Percentiles rank a stretch among this genome's conserved stretches.
These are phyloP conservation scores for Oxyura jamaicensis DNA, from an alignment of 2,113 vertebrate genomes.

Conservation along the genomic window DNA sequence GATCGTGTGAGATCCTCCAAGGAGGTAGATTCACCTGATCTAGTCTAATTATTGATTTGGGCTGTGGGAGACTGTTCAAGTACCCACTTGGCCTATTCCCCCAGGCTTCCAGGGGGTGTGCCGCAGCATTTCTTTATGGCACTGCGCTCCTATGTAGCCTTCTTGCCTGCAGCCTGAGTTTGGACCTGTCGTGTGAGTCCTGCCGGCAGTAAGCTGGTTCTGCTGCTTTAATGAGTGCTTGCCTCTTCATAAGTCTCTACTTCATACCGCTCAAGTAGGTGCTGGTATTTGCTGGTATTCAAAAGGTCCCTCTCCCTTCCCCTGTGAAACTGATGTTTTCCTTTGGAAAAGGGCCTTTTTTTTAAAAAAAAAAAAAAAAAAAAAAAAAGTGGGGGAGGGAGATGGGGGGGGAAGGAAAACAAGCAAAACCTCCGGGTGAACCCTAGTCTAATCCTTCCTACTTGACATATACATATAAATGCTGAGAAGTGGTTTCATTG, in stretches of 20 bases:
- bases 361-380: not conserved
- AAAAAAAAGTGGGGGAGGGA: too few relatives aligned
- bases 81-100: not conserved
- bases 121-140: not conserved
- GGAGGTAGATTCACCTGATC: not conserved
- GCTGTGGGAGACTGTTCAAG: not conserved
- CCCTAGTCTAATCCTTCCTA: not conserved
- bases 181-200: not conserved
- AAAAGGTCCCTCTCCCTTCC: not conserved
- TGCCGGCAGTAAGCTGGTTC: not conserved
- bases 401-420: too few relatives aligned
- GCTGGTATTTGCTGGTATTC: too few relatives aligned
- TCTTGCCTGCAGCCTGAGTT: not conserved
- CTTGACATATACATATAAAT: not conserved
- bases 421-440: not conserved
- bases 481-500: not conserved
- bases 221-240: not conserved
- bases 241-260: fast-evolving
- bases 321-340: not conserved
- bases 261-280: not conserved
- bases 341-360: not conserved
- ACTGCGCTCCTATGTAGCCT: not conserved
- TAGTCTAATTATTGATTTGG: not conserved
- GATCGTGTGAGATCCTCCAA: not conserved
- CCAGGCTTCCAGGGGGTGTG: not conserved